Base-by-base conservation (phyloP, 2,888 invertebrate genomes). In the Gortyna flavago region DNA sequence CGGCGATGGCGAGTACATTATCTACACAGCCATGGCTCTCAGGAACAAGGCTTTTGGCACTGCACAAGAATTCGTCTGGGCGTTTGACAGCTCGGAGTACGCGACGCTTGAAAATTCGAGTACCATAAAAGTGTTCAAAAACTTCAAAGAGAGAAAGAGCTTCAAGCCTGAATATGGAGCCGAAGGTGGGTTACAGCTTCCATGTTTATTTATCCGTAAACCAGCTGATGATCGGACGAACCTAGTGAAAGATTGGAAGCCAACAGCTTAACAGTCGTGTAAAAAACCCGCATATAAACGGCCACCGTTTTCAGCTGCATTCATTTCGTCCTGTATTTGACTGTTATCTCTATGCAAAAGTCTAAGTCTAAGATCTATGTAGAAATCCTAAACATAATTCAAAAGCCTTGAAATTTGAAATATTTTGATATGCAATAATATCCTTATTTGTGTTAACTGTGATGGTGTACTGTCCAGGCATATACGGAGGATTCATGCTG, bases 1-100 rank as follows among this genome's bases (percentile, higher is more conserved):
- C 92, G 99, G 99, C 2, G 99, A 99, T 94, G 99, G 99, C 25
- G 99, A 99, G 94, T 99, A 99, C 94, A 99, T 99, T 70, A 99
- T 99, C 89, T 99, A 99, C 97, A 99, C 99, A 0, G 99, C 99
- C 0, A 99, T 99, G 99, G 99, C 99, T 0, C 96, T 99, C 84
- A 97, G 99, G 73, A 99, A 99, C 95, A 99, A 99, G 94, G 99
- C 99, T 2, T 99, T 99, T 93, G 99, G 99, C 0, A 98, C 99
- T 21, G 99, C 99, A 0, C 99, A 99, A 90, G 99, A 99, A 96
- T 99, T 99, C 93, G 99, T 99, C 0, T 99, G 99, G 99, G 99
- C 99, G 0, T 97, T 98, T 70, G 99, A 99, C 93, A 99, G 99
- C 54, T 99, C 99, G 66, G 99, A 99, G 89, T 98, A 98, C 90